phyloP scores from a whole-genome alignment of 2,797 vertebrate genomes.

The Rhabdomys pumilio region DNA sequence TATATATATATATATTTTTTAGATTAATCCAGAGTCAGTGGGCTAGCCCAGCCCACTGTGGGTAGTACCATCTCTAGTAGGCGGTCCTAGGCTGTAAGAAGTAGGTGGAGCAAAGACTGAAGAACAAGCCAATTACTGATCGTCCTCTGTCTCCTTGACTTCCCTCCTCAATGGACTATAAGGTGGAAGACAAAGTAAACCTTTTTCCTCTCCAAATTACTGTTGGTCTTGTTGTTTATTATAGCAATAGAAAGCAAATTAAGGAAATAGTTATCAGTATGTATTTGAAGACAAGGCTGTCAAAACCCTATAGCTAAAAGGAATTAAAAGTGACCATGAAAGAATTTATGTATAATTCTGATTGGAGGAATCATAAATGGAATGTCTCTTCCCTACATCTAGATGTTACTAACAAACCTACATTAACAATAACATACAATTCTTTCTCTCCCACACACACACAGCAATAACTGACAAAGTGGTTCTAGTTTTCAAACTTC shows the following conservation, averaged over 20 bases:
- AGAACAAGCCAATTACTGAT: not conserved
- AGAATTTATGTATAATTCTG: constrained; percentile 58
- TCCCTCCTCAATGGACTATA: not conserved
- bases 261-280: constrained; percentile 16
- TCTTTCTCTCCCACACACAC: too few species aligned
- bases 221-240: not conserved
- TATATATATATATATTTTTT: not conserved
- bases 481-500: not conserved
- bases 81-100: not conserved
- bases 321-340: constrained; percentile 31
- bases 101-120: not conserved
- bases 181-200: not conserved
- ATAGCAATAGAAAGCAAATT: not conserved
- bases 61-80: too few species aligned
- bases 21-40: not conserved
- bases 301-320: constrained; percentile 11
- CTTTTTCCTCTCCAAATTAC: not conserved
- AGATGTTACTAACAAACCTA: constrained; percentile 40
- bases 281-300: constrained; percentile 35
- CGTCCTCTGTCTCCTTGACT: too few species aligned
- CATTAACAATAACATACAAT: constrained; percentile 31
- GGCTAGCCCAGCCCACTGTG: not conserved
- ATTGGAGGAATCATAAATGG: constrained; percentile 38
- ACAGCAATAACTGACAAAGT: not conserved
- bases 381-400: constrained; percentile 12